Conservation (phyloP, 2,113 vertebrate genomes). For the Piliocolobus tephrosceles region DNA sequence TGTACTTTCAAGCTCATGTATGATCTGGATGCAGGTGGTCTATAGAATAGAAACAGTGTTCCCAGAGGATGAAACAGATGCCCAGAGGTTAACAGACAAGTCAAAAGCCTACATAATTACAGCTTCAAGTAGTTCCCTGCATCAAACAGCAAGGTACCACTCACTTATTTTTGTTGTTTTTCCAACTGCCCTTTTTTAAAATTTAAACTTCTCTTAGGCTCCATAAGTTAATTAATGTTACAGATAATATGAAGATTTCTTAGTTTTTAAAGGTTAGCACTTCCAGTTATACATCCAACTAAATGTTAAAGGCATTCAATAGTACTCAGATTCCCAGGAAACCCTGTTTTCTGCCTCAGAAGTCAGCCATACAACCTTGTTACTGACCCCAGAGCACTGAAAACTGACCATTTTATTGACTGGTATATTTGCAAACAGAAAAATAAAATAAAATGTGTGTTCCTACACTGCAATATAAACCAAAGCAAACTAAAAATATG, state of each 20-base stretch:
- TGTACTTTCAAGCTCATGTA: background rate
- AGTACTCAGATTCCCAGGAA: background rate
- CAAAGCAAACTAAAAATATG: background rate
- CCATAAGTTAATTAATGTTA: background rate
- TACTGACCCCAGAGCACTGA: background rate
- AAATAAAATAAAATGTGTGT: background rate
- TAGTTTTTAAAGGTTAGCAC: background rate
- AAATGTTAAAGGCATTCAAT: background rate
- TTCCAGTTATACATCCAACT: background rate
- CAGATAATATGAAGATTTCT: background rate
- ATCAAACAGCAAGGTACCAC: background rate
- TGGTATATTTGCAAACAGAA: background rate
- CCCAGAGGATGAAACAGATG: background rate
- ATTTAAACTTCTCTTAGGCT: background rate
- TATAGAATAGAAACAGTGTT: background rate
- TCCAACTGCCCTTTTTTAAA: background rate
- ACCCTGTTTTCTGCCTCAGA: background rate
- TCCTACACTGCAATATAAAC: background rate
- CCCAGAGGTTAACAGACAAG: background rate
- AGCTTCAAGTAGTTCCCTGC: background rate
- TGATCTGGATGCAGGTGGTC: background rate
- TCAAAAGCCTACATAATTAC: background rate
- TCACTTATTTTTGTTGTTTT: background rate
- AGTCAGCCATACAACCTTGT: background rate
- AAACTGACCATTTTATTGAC: background rate